Evolutionary conservation across 64 coral and sea anemone genomes (phyloP).

Genomic region (Porites australiensis): DNA sequence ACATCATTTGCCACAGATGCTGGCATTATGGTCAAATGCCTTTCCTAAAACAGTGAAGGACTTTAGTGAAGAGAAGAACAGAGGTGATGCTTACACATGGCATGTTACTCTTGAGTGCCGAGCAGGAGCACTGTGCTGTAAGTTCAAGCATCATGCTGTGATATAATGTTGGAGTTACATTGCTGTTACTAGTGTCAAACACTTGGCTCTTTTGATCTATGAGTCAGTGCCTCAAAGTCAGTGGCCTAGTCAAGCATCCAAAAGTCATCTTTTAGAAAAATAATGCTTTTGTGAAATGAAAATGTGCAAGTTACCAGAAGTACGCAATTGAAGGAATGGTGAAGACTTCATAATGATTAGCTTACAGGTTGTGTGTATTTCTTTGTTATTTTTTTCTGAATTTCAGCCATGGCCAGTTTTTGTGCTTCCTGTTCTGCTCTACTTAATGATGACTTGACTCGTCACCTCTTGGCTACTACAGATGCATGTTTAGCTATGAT

Average conservation of each 20-base stretch:
- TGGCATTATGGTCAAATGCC: constrained; percentile 90
- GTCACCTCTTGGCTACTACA: constrained; percentile 78
- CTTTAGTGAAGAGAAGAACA: constrained; percentile 94
- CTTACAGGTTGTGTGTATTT: neutral
- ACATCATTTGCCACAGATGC: constrained; percentile 86
- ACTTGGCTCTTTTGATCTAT: no score
- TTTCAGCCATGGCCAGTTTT: constrained; percentile 97
- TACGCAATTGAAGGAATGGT: no score
- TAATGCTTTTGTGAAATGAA: no score
- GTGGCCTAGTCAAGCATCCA: no score
- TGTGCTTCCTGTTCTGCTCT: constrained; percentile 77
- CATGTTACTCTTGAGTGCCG: constrained; percentile 97
- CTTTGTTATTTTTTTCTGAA: neutral
- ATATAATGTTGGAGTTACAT: no score
- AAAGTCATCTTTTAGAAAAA: no score
- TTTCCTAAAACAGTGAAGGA: constrained; percentile 92
- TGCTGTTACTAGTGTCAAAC: no score
- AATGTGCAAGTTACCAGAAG: no score
- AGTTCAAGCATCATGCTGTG: neutral
- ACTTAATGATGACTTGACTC: constrained; percentile 84
- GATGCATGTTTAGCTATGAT: constrained; percentile 96
- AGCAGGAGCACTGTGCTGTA: constrained; percentile 94
- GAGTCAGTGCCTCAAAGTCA: no score
- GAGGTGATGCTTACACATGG: constrained; percentile 97
- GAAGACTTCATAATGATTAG: no score